Base-by-base conservation (phyloP, 2,797 vertebrate genomes). In the Rhinichthys osculus region DNA sequence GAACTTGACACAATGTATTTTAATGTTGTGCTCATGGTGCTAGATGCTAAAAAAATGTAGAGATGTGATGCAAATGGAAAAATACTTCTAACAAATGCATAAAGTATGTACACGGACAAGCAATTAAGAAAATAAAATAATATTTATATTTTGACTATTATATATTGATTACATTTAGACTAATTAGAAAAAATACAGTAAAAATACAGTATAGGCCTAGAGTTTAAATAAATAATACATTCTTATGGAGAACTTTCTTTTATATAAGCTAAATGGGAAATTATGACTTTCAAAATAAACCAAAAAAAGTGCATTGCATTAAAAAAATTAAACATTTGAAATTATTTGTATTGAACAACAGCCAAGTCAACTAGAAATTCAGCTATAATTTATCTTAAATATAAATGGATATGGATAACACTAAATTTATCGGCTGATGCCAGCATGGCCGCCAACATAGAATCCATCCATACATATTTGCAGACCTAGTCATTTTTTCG, bases 401-500 rank as follows among this genome's bases (percentile, higher is more conserved):
- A 42, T 27, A 62, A 9, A 57, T 10, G 54, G 21, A 44, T 72
- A 72, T 7, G 3, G 40, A n/a, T n/a, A 44, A 72, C 38, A 42
- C 3, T 8, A 27, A 9, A 27, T 72, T 8, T 47, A 72, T 72
- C 3, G 7, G 13, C 7, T 44, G 7, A 44, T 47, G 47, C 14
- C 14, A 73, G 27, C 2, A 42, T 42, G 21, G 38, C 69, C 11
- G 21, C 69, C 69, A 71, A 42, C 44, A 73, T 30, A 50, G 13
- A 10, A 50, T 50, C 14, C 44, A 50, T 73, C 2, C 44, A 4
- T 10, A 50, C 8, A 52, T 62, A 74, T 88, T 73, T 73, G 73
- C 33, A 57, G 81, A 71, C 64, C 57, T 11, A 59, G 47, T 66
- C 9, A 76, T 80, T 76, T 85, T 74, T 35, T 78, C 30, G 62